Evolutionary conservation across 2,797 vertebrate species (phyloP), one percentile per base, ranked within the genome.

Genomic region (Threskiornis aethiopicus): DNA sequence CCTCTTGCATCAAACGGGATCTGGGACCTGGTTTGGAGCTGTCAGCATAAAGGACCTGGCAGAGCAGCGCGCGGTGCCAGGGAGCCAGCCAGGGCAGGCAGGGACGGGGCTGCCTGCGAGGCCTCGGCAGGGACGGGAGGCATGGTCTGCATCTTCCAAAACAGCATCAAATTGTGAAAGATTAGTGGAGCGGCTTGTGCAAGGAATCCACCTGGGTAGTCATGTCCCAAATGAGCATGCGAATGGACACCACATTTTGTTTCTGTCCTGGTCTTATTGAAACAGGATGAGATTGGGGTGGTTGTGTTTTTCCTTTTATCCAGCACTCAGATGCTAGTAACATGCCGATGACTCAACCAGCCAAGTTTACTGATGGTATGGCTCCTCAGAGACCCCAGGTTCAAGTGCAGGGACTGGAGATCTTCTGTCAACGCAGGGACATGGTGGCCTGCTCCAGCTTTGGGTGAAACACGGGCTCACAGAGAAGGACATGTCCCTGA

Each of bases 271-370:
- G 7, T 44, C 31, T 42, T 1, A 4, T 1, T 6, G 37, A 10
- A 15, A 4, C 0, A 20, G 49, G 54, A 16, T 2, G 37, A 64
- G 47, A 5, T 12, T 65, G 55, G 20, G 13, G 39, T 33, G 21
- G 14, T 29, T 61, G 51, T 4, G 20, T 8, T 65, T 35, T 66
- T 14, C 8, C 21, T 35, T 52, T 26, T 15, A 3, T 10, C 6
- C 70, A 64, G 49, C 28, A 21, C 29, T 49, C 16, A 3, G 1
- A 5, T 58, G 58, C 44, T 22, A 9, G 10, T 16, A 13, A 20
- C 0, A 0, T 33, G 61, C 10, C 61, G 4, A 0, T 2, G 46
- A 5, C 39, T 35, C 77, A 29, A 2, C 1, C 12, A 70, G 49
- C 26, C n/a, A 21, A 5, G 22, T 8, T 10, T 79, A 25, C 21